Evolutionary conservation across 1,140 invertebrate species (phyloP).

Genomic region (Pantala flavescens): DNA sequence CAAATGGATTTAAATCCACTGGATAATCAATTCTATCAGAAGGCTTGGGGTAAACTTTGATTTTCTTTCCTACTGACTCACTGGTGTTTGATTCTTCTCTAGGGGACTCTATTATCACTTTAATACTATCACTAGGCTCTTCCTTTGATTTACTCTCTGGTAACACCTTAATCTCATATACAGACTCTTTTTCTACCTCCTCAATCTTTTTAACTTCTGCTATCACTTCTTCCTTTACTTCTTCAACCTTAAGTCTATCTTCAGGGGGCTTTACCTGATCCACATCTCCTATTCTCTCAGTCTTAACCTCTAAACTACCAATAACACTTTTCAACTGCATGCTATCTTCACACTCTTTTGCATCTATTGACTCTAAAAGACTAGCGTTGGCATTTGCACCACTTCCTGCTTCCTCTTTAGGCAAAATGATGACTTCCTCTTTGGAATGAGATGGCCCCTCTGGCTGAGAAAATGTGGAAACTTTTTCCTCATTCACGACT

Average conservation of each 20-base stretch:
- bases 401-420: too few species aligned
- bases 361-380: conserved; percentile 16
- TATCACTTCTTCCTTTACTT: conserved; percentile 24
- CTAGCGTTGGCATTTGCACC: too few species aligned
- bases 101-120: conserved; percentile 29
- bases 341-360: conserved; percentile 16
- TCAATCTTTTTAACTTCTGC: conserved; percentile 26
- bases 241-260: conserved; percentile 21
- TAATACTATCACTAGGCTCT: conserved; percentile 23
- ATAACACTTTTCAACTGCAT: conserved; percentile 21
- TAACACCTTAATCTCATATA: conserved; percentile 26
- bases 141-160: conserved; percentile 13
- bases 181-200: conserved; percentile 28
- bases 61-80: conserved; percentile 12
- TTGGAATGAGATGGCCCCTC: too few species aligned
- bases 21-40: conserved; percentile 48
- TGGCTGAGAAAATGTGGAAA: too few species aligned
- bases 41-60: conserved; percentile 23
- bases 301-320: neutral
- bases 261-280: conserved; percentile 20
- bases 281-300: conserved; percentile 17
- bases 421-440: too few species aligned
- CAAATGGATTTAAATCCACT: conserved; percentile 68
- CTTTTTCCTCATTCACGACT: too few species aligned
- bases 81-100: conserved; percentile 26